These are phyloP conservation scores for Varanus komodoensis DNA, from an alignment of 2,113 vertebrate genomes.

Conservation along the genomic window DNA sequence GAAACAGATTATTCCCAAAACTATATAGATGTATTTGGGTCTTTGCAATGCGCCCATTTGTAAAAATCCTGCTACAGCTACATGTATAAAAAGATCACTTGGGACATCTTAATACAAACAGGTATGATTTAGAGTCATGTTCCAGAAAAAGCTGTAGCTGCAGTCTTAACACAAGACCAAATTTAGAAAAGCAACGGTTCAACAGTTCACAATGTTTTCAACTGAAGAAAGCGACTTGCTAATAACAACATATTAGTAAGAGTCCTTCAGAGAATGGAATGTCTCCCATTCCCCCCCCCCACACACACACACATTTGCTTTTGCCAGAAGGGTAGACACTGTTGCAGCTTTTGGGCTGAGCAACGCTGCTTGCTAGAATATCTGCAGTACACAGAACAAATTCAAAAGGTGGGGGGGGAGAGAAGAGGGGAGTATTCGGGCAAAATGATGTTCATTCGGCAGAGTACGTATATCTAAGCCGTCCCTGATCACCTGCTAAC, in stretches of 20 bases:
- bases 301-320: background rate
- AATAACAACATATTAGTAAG: background rate
- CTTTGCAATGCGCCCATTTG: constrained; percentile 17
- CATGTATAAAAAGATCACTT: constrained; percentile 3
- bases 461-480: constrained; percentile 3
- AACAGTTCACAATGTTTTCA: constrained; percentile 16
- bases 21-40: background rate
- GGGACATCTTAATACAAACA: constrained; percentile 33
- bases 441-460: constrained; percentile 8
- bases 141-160: constrained; percentile 29
- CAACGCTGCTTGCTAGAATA: constrained; percentile 45
- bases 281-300: constrained; percentile 29
- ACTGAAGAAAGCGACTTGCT: constrained; percentile 16
- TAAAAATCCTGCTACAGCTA: constrained; percentile 49
- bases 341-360: constrained; percentile 55
- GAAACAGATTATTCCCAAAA: constrained; percentile 30
- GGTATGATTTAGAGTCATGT: constrained; percentile 1
- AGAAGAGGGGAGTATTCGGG: background rate
- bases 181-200: constrained; percentile 30
- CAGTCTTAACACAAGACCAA: constrained; percentile 28
- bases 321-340: constrained; percentile 8
- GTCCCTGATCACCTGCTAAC: background rate
- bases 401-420: background rate
- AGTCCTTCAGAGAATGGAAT: background rate
- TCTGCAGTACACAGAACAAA: constrained; percentile 63